These are phyloP conservation scores for Lucilia sericata DNA, from an alignment of 1,140 invertebrate species.

Conservation along the genomic window DNA sequence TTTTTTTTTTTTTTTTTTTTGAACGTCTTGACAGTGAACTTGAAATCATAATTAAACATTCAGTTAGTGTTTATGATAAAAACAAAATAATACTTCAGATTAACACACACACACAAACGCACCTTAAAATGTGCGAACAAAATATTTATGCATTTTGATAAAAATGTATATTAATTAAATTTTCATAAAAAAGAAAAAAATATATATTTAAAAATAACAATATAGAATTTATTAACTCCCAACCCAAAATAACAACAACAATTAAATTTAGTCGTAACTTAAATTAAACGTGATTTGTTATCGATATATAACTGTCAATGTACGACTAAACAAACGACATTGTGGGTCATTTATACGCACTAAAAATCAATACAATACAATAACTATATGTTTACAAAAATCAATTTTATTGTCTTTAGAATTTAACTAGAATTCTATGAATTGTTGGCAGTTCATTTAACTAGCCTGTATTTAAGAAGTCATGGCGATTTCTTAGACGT, in stretches of 20 bases:
- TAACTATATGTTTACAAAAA: not conserved
- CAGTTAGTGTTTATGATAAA: not conserved
- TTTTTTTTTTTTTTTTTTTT: not conserved
- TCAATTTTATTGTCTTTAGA: not conserved
- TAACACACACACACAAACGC: not conserved
- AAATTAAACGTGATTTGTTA: constrained; percentile 8
- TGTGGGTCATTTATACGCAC: constrained; percentile 12
- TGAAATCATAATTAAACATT: constrained; percentile 40
- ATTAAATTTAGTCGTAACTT: not conserved
- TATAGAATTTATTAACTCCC: not conserved
- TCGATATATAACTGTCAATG: constrained; percentile 25
- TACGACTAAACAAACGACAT: not conserved
- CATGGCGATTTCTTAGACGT: not conserved
- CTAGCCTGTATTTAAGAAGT: not conserved
- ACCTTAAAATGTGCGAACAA: constrained; percentile 8
- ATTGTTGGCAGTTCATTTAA: not conserved
- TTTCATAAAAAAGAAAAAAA: not conserved
- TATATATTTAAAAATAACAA: not conserved
- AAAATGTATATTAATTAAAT: constrained; percentile 9
- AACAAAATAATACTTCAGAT: not conserved
- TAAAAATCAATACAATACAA: not conserved
- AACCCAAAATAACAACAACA: not conserved
- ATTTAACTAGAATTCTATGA: not conserved
- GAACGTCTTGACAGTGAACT: constrained; percentile 32
- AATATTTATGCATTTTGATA: constrained; percentile 20